phyloP scores from a whole-genome alignment of 2,113 vertebrate genomes.

The Emydura subglobosa region DNA sequence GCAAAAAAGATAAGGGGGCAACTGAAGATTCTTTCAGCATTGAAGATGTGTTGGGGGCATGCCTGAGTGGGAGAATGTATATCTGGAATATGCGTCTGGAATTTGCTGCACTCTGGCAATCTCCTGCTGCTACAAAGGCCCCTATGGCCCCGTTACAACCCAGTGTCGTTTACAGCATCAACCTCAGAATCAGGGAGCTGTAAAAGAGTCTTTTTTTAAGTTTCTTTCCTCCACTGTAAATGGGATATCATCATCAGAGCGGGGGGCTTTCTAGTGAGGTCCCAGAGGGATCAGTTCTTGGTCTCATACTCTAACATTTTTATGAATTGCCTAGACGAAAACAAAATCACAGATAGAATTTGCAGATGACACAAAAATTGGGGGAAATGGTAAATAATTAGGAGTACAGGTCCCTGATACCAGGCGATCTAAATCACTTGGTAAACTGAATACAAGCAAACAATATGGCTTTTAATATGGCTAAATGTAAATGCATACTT shows the following conservation, averaged over 20 bases:
- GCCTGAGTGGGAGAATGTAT: background rate
- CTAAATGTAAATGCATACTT: background rate
- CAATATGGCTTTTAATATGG: background rate
- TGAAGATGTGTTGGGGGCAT: background rate
- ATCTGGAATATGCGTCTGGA: background rate
- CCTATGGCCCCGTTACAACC: background rate
- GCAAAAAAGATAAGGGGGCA: background rate
- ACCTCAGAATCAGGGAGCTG: background rate
- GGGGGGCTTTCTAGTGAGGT: background rate
- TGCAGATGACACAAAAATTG: background rate
- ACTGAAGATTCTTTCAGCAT: background rate
- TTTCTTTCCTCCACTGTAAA: constrained; percentile 8
- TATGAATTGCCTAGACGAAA: background rate
- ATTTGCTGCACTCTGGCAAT: background rate
- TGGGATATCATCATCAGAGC: background rate
- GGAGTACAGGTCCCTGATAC: background rate
- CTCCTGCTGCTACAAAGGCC: background rate
- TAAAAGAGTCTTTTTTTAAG: background rate
- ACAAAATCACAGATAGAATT: background rate
- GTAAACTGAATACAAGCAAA: background rate
- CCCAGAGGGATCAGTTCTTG: background rate
- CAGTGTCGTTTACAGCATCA: background rate
- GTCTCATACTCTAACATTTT: background rate
- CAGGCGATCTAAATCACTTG: background rate
- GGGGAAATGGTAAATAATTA: background rate